phyloP scores from a whole-genome alignment of 2,888 invertebrate species.

The Idaea straminata region DNA sequence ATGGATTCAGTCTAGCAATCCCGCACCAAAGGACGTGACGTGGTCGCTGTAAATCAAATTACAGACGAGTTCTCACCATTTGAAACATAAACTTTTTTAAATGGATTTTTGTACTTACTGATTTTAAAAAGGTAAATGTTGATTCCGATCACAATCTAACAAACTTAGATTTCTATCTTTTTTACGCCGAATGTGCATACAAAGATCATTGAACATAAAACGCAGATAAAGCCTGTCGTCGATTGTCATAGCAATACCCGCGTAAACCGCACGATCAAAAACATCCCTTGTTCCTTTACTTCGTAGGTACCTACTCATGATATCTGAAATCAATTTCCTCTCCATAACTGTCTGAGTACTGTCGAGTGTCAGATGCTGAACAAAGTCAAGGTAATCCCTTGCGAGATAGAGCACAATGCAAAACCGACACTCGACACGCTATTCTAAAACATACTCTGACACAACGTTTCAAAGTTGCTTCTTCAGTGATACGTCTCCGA shows the following conservation, averaged over 20 bases:
- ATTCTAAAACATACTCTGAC: conserved; percentile 16
- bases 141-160: neutral
- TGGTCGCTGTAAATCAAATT: neutral
- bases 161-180: neutral
- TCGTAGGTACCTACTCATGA: conserved; percentile 10
- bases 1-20: neutral
- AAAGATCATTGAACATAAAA: neutral
- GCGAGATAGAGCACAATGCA: conserved; percentile 38
- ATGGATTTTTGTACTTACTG: neutral
- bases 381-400: conserved; percentile 41
- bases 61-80: neutral
- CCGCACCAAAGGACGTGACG: neutral
- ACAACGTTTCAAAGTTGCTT: conserved; percentile 1
- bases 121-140: neutral
- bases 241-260: neutral
- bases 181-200: neutral
- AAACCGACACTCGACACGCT: conserved; percentile 22
- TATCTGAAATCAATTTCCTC: conserved; percentile 31
- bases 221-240: neutral
- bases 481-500: conserved; percentile 3
- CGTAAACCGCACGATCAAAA: conserved; percentile 7
- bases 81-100: neutral
- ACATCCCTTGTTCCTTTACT: conserved; percentile 16
- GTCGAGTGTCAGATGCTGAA: conserved; percentile 25
- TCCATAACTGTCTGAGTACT: conserved; percentile 26